Base-by-base conservation (phyloP, 2,113 vertebrate species). In the Dolichotis patagonum region DNA sequence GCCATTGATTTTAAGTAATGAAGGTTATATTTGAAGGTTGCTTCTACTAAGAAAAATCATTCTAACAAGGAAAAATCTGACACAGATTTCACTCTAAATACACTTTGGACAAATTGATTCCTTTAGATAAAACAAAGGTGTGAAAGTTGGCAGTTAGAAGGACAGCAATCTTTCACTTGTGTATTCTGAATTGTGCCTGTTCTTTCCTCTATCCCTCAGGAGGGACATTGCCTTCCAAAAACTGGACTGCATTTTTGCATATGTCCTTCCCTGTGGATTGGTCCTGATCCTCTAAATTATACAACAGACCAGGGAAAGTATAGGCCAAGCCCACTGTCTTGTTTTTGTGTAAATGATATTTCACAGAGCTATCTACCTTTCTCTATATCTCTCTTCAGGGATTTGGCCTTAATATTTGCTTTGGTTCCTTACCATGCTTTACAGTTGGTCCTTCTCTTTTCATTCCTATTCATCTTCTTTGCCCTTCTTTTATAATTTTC, bases 1-100 rank as follows among this genome's bases (percentile, higher is more conserved):
- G 67, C 7, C 58, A 67, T 85, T 88, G 56, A 69, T 95, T 93
- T 96, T 96, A 65, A 90, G 93, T 94, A 84, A 86, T 95, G 54
- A 97, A 69, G 10, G 9, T 73, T 67, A 56, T 5, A 11, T 89
- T 81, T 97, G 41, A 77, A 90, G 65, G 75, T 91, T 88, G 30
- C 43, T 88, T 89, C 80, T 95, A 26, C 20, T 62, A 63, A 91
- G 92, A 46, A 67, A 95, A 92, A 65, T 90, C 71, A 83, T 73
- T 30, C 46, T 63, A 78, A 46, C 78, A 80, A 28, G 54, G 28
- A 83, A 97, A 94, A 83, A 43, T 28, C 17, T 67, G 71, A 94
- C 32, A 67, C 12, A 41, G 35, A 41, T 85, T 95, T 94, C 91
- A 81, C 87, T 93, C 8, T 71, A 96, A 92, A 81, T 84, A 78